Evolutionary conservation across 1,140 invertebrate species (phyloP).

Genomic region (Sminthurides bifidus): DNA sequence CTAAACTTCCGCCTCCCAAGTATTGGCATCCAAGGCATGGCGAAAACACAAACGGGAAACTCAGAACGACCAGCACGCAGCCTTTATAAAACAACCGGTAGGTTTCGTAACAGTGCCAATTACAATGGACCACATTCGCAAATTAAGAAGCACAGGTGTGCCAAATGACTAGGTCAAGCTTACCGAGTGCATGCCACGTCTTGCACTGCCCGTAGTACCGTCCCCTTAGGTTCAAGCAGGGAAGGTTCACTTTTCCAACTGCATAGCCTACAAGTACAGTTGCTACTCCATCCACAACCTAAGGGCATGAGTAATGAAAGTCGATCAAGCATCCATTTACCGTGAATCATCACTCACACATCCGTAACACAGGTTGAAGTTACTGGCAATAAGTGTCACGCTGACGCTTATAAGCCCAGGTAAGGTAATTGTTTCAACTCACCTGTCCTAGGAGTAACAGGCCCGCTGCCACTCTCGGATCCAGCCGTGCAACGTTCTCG

Average conservation of each 20-base stretch:
- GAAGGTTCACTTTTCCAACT: slow-evolving; percentile 46
- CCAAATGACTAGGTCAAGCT: slow-evolving; percentile 12
- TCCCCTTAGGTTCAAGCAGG: slow-evolving; percentile 42
- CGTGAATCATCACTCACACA: slow-evolving; percentile 74
- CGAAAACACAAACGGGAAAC: slow-evolving; percentile 85
- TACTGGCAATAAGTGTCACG: no score
- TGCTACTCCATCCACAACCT: slow-evolving; percentile 15
- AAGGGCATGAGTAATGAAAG: slow-evolving; percentile 9
- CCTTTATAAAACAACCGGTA: slow-evolving; percentile 6
- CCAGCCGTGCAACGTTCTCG: slow-evolving; percentile 68
- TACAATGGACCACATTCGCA: background rate
- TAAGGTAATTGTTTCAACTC: slow-evolving; percentile 56
- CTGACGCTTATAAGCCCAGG: no score
- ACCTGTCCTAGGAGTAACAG: slow-evolving; percentile 76
- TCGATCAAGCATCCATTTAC: slow-evolving; percentile 7
- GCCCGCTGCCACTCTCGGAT: slow-evolving; percentile 58
- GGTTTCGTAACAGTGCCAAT: background rate
- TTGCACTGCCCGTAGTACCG: slow-evolving; percentile 67
- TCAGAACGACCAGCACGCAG: slow-evolving; percentile 40
- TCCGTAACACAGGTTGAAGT: no score
- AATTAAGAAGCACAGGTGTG: background rate
- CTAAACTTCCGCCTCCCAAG: slow-evolving; percentile 44
- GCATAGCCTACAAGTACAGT: slow-evolving; percentile 36
- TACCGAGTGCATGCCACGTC: slow-evolving; percentile 82
- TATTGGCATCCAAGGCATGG: slow-evolving; percentile 57